phyloP scores from a whole-genome alignment of 2,797 vertebrate genomes.

The Neosilurus mollespiculum region DNA sequence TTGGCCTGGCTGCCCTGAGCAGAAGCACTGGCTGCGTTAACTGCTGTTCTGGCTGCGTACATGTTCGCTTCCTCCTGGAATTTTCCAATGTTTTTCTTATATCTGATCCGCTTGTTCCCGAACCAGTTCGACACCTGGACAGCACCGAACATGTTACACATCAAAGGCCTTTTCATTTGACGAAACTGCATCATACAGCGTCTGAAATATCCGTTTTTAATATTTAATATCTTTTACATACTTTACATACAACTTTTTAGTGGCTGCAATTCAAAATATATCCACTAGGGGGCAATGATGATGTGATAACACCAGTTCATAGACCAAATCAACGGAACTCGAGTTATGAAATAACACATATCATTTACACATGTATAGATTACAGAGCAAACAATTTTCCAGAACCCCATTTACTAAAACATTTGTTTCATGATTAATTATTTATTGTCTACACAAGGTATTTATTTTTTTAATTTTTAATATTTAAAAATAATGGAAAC shows the following conservation, averaged over 20 bases:
- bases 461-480: background rate
- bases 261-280: too few relatives aligned
- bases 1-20: constrained; percentile 98
- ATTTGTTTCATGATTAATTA: background rate
- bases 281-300: background rate
- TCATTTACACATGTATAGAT: too few relatives aligned
- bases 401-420: background rate
- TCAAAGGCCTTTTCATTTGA: background rate
- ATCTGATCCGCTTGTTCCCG: constrained; percentile 93
- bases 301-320: background rate
- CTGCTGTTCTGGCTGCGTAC: constrained; percentile 93
- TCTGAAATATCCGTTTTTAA: background rate
- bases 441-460: background rate
- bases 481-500: background rate
- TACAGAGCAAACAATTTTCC: background rate
- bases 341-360: background rate
- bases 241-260: too few relatives aligned
- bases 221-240: background rate
- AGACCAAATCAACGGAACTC: background rate
- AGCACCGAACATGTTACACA: constrained; percentile 19
- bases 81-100: constrained; percentile 96
- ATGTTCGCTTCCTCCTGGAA: constrained; percentile 95
- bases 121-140: constrained; percentile 91
- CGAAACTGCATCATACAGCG: background rate
- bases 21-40: constrained; percentile 94